Evolutionary conservation across 2,797 vertebrate species (phyloP).

Genomic region (Cryptoblepharus egeriae): DNA sequence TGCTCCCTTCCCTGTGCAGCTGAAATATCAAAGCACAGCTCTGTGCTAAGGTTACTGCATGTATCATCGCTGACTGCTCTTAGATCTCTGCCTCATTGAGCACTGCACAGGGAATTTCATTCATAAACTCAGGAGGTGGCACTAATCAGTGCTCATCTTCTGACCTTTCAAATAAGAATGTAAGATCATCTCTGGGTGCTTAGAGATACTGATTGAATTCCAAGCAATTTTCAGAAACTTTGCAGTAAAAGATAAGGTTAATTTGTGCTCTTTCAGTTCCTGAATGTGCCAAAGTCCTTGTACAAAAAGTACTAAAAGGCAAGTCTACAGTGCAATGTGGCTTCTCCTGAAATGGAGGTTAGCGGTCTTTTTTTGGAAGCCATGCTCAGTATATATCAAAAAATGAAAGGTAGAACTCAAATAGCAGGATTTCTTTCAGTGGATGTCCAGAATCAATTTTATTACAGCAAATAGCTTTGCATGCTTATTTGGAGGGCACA

Average conservation of each 20-base stretch:
- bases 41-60: background rate
- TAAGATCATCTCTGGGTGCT: conserved; percentile 26
- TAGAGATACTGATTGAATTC: conserved; percentile 36
- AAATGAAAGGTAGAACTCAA: background rate
- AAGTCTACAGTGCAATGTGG: background rate
- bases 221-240: conserved; percentile 24
- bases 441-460: background rate
- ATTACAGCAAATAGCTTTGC: background rate
- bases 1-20: background rate
- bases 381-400: background rate
- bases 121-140: conserved; percentile 29
- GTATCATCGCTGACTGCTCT: background rate
- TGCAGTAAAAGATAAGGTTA: conserved; percentile 8
- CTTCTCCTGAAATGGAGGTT: background rate
- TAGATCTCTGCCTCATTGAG: conserved; percentile 38
- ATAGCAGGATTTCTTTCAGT: background rate
- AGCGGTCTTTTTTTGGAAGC: background rate
- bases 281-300: conserved; percentile 9
- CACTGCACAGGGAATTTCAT: conserved; percentile 25
- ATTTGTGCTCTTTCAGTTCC: conserved; percentile 12
- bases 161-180: background rate
- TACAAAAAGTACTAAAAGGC: background rate
- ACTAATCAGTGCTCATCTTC: conserved; percentile 40
- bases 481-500: background rate
- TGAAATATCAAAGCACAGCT: background rate